Evolutionary conservation across 2,888 invertebrate genomes (phyloP).

Genomic region (Aromia moschata): DNA sequence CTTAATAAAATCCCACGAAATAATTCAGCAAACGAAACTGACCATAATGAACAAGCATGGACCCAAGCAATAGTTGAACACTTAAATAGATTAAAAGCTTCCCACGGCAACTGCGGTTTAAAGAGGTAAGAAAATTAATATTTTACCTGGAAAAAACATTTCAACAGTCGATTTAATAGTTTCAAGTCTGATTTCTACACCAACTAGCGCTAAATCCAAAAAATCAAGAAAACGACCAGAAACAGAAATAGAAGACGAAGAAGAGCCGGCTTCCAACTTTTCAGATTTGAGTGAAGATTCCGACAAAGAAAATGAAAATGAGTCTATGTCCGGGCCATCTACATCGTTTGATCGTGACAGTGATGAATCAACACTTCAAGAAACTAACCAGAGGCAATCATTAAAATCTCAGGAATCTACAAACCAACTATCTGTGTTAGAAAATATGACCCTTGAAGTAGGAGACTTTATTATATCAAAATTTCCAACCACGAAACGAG

Average conservation of each 20-base stretch:
- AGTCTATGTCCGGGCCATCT: background rate
- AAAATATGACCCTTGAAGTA: background rate
- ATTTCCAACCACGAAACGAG: constrained; percentile 12
- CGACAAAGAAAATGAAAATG: background rate
- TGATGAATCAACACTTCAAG: background rate
- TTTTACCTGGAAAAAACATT: constrained; percentile 16
- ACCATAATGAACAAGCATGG: constrained; percentile 3
- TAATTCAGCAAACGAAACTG: background rate
- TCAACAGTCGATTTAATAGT: background rate
- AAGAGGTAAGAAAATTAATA: constrained; percentile 19
- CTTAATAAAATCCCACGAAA: constrained; percentile 12
- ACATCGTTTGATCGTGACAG: background rate
- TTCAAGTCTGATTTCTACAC: background rate
- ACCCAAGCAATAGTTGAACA: constrained; percentile 8
- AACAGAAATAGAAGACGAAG: no score
- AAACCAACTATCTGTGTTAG: background rate
- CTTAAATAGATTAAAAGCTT: constrained; percentile 1
- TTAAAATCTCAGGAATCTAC: background rate
- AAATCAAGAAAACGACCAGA: constrained; percentile 8
- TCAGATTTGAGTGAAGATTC: background rate
- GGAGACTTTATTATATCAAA: constrained; percentile 7
- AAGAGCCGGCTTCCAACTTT: background rate
- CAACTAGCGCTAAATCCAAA: background rate
- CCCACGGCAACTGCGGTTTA: background rate
- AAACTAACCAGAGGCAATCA: background rate